phyloP scores from a whole-genome alignment of 2,888 invertebrate species.

The Baronia brevicornis region DNA sequence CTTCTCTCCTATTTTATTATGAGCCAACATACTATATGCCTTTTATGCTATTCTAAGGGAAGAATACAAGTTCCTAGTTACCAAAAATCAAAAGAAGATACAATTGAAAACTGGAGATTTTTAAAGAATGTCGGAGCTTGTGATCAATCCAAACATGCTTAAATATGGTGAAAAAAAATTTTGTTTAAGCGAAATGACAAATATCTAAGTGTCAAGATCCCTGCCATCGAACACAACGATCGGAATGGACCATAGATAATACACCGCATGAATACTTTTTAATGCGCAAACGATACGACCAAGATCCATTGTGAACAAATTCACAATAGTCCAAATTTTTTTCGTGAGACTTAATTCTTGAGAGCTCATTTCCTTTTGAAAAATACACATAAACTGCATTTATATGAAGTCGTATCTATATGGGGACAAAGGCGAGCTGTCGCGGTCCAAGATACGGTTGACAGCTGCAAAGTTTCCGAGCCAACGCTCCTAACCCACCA shows the following conservation, averaged over 20 bases:
- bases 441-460: slow-evolving; percentile 56
- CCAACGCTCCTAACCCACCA: slow-evolving; percentile 49
- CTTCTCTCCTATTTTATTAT: too few species aligned
- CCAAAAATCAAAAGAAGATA: too few species aligned
- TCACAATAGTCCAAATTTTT: slow-evolving; percentile 57
- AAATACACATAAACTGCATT: slow-evolving; percentile 71
- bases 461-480: slow-evolving; percentile 63
- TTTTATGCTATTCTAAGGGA: too few species aligned
- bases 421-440: slow-evolving; percentile 57
- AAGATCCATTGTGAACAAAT: slow-evolving; percentile 54
- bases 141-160: too few species aligned
- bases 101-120: too few species aligned
- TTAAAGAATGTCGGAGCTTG: too few species aligned
- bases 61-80: too few species aligned
- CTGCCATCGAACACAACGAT: slow-evolving; percentile 50
- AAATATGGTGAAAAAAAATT: slow-evolving; percentile 20
- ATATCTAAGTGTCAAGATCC: slow-evolving; percentile 64
- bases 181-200: slow-evolving; percentile 40
- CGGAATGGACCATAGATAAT: slow-evolving; percentile 51
- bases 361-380: slow-evolving; percentile 59
- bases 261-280: slow-evolving; percentile 75
- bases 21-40: too few species aligned
- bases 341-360: slow-evolving; percentile 60
- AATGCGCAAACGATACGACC: slow-evolving; percentile 74
- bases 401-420: slow-evolving; percentile 70